Percentiles rank a stretch among this genome's conserved stretches.
Conservation (phyloP, 1,140 invertebrate genomes). For the Sminthurinus signatus region DNA sequence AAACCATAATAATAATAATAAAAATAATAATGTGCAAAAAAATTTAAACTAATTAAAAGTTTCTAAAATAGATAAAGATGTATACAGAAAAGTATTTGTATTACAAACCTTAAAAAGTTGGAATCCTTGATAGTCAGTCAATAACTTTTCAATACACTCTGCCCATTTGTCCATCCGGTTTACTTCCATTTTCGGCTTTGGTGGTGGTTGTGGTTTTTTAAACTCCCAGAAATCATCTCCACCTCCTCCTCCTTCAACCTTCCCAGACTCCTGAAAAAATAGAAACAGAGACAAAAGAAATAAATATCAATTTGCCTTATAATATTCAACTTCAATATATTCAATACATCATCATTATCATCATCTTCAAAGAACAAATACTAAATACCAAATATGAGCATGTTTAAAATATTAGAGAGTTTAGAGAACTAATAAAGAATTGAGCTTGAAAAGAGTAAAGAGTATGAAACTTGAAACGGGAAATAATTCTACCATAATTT, state of each 20-base stretch:
- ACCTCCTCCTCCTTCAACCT: slow-evolving; percentile 26
- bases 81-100: too few species aligned
- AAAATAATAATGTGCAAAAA: too few species aligned
- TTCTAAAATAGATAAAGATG: too few species aligned
- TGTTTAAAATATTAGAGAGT: too few species aligned
- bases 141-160: slow-evolving; percentile 78
- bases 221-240: slow-evolving; percentile 41
- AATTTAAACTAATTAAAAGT: too few species aligned
- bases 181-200: slow-evolving; percentile 44
- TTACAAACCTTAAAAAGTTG: slow-evolving; percentile 81
- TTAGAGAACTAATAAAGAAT: too few species aligned
- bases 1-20: too few species aligned
- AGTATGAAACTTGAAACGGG: too few species aligned
- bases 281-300: not conserved
- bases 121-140: slow-evolving; percentile 76
- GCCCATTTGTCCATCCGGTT: slow-evolving; percentile 60
- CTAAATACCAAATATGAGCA: too few species aligned
- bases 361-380: too few species aligned
- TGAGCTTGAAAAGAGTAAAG: too few species aligned
- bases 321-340: not conserved
- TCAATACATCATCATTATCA: not conserved
- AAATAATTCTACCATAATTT: too few species aligned
- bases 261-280: slow-evolving; percentile 10
- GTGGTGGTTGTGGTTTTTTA: slow-evolving; percentile 37
- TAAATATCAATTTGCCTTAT: not conserved